A percentile compares a stretch with the other conserved stretches of the same genome.
Conservation (phyloP, 2,113 vertebrate species). For the Syngnathus floridae region DNA sequence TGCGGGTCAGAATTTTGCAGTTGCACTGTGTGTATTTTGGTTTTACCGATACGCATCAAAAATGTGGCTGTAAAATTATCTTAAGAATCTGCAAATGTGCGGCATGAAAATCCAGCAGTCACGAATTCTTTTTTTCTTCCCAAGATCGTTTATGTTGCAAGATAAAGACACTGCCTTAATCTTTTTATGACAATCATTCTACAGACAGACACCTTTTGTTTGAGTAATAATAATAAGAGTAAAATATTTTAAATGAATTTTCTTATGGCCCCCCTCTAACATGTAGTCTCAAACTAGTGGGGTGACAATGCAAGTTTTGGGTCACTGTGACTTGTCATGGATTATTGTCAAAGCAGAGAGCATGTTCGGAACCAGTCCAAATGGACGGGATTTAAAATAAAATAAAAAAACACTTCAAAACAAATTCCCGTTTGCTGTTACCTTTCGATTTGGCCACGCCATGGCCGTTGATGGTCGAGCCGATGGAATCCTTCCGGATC, state of each 20-base stretch:
- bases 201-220: neutral
- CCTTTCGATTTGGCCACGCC: constrained; percentile 81
- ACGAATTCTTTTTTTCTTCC: neutral
- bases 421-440: constrained; percentile 48
- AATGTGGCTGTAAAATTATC: neutral
- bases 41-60: neutral
- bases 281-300: constrained; percentile 3
- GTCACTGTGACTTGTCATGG: neutral
- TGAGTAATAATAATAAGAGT: neutral
- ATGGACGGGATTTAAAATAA: neutral
- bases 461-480: constrained; percentile 75
- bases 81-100: neutral
- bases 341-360: neutral
- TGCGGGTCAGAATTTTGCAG: neutral
- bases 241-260: neutral
- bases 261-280: neutral
- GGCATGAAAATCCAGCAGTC: neutral
- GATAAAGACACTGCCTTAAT: neutral
- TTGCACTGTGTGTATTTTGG: neutral
- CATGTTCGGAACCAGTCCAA: neutral
- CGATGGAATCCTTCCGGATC: constrained; percentile 87
- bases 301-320: neutral
- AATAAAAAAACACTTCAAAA: neutral
- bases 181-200: neutral
- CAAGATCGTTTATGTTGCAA: too few species aligned